Evolutionary conservation across 37 sponge, comb jelly and placozoan genomes (phyloP).

Genomic region (Diacarnus erythraeanus): DNA sequence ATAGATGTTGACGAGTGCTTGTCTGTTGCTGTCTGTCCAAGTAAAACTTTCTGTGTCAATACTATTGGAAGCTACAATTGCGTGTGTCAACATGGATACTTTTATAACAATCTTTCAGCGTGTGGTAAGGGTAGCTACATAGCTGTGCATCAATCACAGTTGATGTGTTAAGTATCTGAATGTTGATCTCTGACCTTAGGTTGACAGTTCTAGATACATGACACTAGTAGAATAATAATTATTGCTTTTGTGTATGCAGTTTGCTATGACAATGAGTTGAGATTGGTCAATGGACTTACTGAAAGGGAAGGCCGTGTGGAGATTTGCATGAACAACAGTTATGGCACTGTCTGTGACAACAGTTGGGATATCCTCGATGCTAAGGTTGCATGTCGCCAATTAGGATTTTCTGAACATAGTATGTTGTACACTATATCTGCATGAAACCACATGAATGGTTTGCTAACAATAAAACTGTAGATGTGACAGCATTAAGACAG

Average conservation of each 20-base stretch:
- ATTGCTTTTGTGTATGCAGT: background rate
- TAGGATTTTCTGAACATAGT: constrained; percentile 20
- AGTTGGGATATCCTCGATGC: constrained; percentile 39
- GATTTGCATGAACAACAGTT: constrained; percentile 31
- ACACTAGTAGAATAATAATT: background rate
- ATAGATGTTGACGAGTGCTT: constrained; percentile 40
- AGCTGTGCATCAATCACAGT: too few species aligned
- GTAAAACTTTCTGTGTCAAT: constrained; percentile 30
- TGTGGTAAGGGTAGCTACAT: background rate
- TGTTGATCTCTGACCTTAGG: too few species aligned
- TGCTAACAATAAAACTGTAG: background rate
- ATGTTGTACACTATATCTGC: background rate
- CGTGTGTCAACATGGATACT: constrained; percentile 28
- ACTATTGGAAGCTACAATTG: constrained; percentile 37
- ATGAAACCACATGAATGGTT: background rate
- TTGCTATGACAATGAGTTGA: constrained; percentile 11
- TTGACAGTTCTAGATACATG: too few species aligned
- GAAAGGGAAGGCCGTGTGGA: constrained; percentile 18
- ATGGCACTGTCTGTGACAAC: constrained; percentile 53
- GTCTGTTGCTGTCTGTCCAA: background rate
- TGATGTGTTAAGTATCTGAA: too few species aligned
- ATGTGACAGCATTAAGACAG: background rate
- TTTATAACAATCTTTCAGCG: background rate
- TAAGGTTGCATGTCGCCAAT: constrained; percentile 35
- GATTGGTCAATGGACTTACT: constrained; percentile 16